phyloP scores from a whole-genome alignment of 92 coral and sea anemone species.

The Phenganax marumi region DNA sequence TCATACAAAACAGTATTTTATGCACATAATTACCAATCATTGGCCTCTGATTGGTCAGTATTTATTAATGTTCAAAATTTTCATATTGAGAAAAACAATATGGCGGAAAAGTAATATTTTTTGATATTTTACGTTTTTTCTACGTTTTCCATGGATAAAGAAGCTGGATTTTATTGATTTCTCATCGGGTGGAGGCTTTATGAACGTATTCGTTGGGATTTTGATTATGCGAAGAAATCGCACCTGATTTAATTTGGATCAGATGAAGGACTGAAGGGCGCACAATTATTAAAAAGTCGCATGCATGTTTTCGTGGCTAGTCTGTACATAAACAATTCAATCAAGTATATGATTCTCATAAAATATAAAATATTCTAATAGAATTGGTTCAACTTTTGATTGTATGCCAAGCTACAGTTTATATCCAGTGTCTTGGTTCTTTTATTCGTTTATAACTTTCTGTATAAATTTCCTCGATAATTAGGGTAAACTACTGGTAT shows the following conservation, averaged over 20 bases:
- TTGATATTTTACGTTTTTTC: neutral
- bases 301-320: no score
- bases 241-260: neutral
- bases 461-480: no score
- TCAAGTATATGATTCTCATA: neutral
- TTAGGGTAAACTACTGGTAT: no score
- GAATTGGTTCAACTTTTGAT: neutral
- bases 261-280: neutral
- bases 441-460: no score
- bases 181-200: neutral
- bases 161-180: neutral
- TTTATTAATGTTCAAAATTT: neutral
- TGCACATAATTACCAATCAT: no score
- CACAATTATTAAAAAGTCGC: neutral
- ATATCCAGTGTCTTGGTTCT: no score
- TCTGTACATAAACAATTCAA: neutral
- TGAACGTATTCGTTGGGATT: neutral
- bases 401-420: no score
- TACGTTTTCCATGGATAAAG: neutral
- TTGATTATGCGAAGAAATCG: neutral
- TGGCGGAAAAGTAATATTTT: neutral
- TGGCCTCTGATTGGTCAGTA: no score
- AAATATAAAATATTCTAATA: neutral
- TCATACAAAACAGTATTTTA: no score
- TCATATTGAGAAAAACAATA: neutral